These are phyloP conservation scores for Acronicta psi DNA, from an alignment of 2,888 invertebrate species.

Conservation along the genomic window DNA sequence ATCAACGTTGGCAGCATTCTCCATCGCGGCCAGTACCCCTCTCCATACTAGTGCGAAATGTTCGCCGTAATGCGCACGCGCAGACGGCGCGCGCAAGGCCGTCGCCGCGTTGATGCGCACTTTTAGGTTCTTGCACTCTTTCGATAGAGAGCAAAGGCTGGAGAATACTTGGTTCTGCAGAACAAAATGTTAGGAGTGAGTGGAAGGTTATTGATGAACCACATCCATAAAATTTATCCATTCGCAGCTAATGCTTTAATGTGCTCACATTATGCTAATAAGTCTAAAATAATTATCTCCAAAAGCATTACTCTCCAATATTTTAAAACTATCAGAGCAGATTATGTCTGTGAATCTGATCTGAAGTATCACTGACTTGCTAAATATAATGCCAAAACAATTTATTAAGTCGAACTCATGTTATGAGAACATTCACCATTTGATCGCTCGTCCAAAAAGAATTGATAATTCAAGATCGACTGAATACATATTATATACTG, in stretches of 20 bases:
- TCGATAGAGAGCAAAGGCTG: slow-evolving; percentile 90
- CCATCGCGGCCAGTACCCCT: slow-evolving; percentile 92
- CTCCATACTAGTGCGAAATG: slow-evolving; percentile 91
- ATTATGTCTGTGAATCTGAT: too few species aligned
- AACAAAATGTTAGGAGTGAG: neutral
- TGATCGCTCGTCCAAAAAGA: too few species aligned
- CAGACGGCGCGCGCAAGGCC: slow-evolving; percentile 91
- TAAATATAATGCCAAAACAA: too few species aligned
- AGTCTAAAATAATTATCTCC: too few species aligned
- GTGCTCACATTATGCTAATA: too few species aligned
- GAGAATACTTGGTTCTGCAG: slow-evolving; percentile 90
- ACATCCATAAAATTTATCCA: neutral
- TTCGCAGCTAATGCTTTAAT: too few species aligned
- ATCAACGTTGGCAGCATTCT: slow-evolving; percentile 93
- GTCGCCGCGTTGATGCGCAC: slow-evolving; percentile 96
- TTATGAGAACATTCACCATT: too few species aligned
- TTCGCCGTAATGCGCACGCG: slow-evolving; percentile 90
- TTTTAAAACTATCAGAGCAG: too few species aligned
- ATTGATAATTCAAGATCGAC: neutral
- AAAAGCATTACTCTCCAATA: too few species aligned
- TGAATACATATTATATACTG: too few species aligned
- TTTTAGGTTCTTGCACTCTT: slow-evolving; percentile 95
- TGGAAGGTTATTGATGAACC: neutral
- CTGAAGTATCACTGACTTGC: too few species aligned
- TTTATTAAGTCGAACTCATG: too few species aligned